Evolutionary conservation across 2,888 invertebrate genomes (phyloP), one percentile per base, ranked within the genome.

Genomic region (Mesoligia furuncula): DNA sequence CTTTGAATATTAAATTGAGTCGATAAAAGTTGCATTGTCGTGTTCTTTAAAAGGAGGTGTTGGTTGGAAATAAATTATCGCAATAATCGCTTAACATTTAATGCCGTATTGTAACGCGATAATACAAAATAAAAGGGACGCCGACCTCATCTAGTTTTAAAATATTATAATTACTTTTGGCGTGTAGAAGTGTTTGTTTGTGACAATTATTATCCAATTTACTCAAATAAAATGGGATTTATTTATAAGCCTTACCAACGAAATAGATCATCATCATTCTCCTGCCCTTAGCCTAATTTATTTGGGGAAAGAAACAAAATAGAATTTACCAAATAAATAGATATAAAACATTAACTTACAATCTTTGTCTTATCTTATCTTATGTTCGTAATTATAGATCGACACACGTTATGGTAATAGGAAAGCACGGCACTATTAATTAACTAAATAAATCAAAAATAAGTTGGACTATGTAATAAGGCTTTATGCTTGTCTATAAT

Each of bases 1-100:
- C 45, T 70, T 67, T 79, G 13, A 65, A 59, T 69, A 64, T 66
- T 66, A 13, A 45, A 31, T 57, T 31, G 65, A 70, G 24, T 42
- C 27, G 24, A 27, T n/a, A 8, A 39, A 17, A 59, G 24, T 39
- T 27, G 7, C 36, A 76, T 8, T 39, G 27, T n/a, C 45, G 13
- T 67, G 24, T 59, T 59, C 17, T 77, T 57, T 6, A 15, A 39
- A 39, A 66, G 9, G n/a, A 42, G 15, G 15, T 79, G 17, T 62
- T 62, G 42, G 20, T 39, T 20, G 20, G 4, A 51, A 17, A 31
- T 42, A 39, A 69, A 24, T 69, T 13, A 31, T 70, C 17, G 31
- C 31, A 54, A 42, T 39, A 42, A 17, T 42, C 24, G 11, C 42
- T 42, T 39, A 11, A 51, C 39, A 39, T 27, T 36, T 20, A 11